Conservation (phyloP, 2,797 vertebrate species). For the Danio albolineatus region DNA sequence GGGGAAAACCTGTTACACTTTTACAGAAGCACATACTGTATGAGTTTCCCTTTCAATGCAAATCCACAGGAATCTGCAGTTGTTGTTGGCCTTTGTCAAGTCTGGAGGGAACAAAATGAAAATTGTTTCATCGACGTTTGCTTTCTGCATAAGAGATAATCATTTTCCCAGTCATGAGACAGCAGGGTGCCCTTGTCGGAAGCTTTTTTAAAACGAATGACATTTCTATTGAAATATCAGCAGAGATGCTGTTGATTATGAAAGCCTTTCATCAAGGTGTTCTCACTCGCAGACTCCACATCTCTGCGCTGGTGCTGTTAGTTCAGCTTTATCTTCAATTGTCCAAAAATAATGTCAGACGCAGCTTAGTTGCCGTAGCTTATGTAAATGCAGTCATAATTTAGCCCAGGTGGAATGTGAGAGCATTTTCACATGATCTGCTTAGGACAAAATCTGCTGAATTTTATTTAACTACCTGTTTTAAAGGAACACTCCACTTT, state of each 20-base stretch:
- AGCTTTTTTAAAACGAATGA: conserved; percentile 48
- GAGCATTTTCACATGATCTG: not conserved
- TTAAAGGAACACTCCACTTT: not conserved
- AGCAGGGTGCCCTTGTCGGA: conserved; percentile 41
- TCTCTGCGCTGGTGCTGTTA: conserved; percentile 34
- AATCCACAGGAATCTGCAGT: not conserved
- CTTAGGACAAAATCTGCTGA: not conserved
- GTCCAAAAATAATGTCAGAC: not conserved
- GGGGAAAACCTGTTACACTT: not conserved
- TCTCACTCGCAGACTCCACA: not conserved
- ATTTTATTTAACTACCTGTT: not conserved
- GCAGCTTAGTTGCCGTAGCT: not conserved
- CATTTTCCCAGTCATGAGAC: not conserved
- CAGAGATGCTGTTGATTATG: conserved; percentile 51
- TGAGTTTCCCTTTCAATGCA: not conserved
- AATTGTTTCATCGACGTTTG: not conserved
- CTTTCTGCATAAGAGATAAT: conserved; percentile 28
- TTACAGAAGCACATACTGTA: not conserved
- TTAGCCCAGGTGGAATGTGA: not conserved
- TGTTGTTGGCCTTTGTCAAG: conserved; percentile 12
- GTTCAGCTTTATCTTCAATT: conserved; percentile 1
- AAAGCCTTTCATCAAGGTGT: conserved; percentile 31
- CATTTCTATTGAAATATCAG: conserved; percentile 56
- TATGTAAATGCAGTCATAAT: not conserved
- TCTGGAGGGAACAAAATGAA: not conserved